Percentiles rank a stretch among this genome's conserved stretches.
phyloP scores from a whole-genome alignment of 2,113 vertebrate species.

The Tachuris rubrigastra region DNA sequence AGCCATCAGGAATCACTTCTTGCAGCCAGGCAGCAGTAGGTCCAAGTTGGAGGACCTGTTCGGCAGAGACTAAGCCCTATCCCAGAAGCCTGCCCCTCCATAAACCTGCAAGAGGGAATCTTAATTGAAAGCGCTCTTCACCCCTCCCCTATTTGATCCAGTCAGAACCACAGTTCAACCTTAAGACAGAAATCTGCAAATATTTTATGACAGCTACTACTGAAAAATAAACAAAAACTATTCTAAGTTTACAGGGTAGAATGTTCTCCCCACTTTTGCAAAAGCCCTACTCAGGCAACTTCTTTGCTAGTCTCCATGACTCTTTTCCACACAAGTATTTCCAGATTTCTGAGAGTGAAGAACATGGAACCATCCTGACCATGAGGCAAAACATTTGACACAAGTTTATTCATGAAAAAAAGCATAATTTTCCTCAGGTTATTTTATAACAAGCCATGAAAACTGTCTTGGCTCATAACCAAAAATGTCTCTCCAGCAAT shows the following conservation, averaged over 20 bases:
- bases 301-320: not conserved
- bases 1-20: not conserved
- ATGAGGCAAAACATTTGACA: not conserved
- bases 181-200: not conserved
- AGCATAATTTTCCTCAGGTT: accelerated
- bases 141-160: not conserved
- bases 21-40: not conserved
- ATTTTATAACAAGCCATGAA: not conserved
- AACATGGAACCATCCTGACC: not conserved
- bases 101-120: not conserved
- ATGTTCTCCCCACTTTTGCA: not conserved
- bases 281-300: not conserved
- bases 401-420: not conserved
- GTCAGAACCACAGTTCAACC: not conserved
- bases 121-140: not conserved
- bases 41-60: not conserved
- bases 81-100: not conserved
- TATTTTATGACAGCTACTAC: not conserved
- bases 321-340: not conserved
- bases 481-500: not conserved
- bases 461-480: not conserved
- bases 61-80: not conserved
- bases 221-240: not conserved
- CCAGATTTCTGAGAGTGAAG: not conserved
- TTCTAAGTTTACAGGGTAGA: not conserved